Evolutionary conservation across 2,888 invertebrate species (phyloP).

Genomic region (Pyrochroa serraticornis): DNA sequence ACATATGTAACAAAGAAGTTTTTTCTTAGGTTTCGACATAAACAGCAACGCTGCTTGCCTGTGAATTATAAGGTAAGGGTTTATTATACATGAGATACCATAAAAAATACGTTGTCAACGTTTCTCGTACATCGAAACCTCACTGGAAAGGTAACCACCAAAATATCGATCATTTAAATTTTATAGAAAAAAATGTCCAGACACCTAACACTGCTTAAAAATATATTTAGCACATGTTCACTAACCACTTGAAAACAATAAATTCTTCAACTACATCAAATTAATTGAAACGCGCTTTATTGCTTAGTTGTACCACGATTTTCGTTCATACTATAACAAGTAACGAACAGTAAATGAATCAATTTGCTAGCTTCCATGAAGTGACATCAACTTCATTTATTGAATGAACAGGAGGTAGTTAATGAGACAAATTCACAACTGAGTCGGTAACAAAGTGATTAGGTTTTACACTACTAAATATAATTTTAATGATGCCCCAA

Average conservation of each 20-base stretch:
- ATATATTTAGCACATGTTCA: slow-evolving; percentile 42
- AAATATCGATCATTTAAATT: slow-evolving; percentile 42
- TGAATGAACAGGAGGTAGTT: slow-evolving; percentile 45
- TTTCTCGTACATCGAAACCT: slow-evolving; percentile 31
- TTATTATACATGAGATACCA: slow-evolving; percentile 15
- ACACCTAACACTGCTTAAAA: slow-evolving; percentile 22
- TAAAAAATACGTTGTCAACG: slow-evolving; percentile 20
- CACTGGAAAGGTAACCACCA: slow-evolving; percentile 35
- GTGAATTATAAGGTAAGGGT: slow-evolving; percentile 8
- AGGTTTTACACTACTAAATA: slow-evolving; percentile 50
- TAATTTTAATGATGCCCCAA: slow-evolving; percentile 49
- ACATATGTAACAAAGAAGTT: slow-evolving; percentile 24
- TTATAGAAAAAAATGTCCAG: background rate
- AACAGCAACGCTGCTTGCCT: background rate
- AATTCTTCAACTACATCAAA: slow-evolving; percentile 24
- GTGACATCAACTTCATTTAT: slow-evolving; percentile 5
- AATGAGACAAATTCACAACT: slow-evolving; percentile 44
- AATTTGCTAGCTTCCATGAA: slow-evolving; percentile 5
- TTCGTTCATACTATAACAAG: slow-evolving; percentile 36
- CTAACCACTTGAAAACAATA: slow-evolving; percentile 39
- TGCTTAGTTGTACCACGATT: slow-evolving; percentile 56
- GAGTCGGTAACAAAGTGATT: slow-evolving; percentile 44
- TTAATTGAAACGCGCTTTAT: slow-evolving; percentile 53
- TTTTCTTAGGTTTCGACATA: background rate
- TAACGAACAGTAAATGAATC: slow-evolving; percentile 30